A percentile compares a stretch with the other conserved stretches of the same genome.
Evolutionary conservation across 2,888 invertebrate genomes (phyloP).

Genomic region (Dasysyrphus albostriatus): DNA sequence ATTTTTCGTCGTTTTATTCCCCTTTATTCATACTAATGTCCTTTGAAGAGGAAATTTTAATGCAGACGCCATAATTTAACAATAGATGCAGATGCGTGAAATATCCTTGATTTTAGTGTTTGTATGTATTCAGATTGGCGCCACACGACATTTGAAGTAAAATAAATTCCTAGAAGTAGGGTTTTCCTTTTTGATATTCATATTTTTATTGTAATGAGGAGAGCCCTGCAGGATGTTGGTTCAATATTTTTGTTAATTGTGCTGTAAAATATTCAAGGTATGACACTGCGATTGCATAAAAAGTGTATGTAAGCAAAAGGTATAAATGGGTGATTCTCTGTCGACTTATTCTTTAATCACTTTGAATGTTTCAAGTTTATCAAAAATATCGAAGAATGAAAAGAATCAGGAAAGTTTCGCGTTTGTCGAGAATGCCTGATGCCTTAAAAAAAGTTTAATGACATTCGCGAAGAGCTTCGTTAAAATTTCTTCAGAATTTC

Average conservation of each 20-base stretch:
- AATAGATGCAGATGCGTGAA: conserved; percentile 9
- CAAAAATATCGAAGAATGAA: too few species aligned
- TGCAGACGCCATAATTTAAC: conserved; percentile 47
- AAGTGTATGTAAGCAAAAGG: too few species aligned
- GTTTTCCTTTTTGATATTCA: neutral
- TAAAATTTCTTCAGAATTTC: too few species aligned
- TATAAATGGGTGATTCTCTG: too few species aligned
- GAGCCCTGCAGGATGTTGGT: neutral
- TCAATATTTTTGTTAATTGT: neutral
- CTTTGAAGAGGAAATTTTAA: conserved; percentile 40
- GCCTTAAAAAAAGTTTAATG: too few species aligned
- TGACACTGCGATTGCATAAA: too few species aligned
- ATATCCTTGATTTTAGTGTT: conserved; percentile 39
- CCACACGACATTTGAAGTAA: conserved; percentile 44
- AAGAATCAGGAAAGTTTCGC: too few species aligned
- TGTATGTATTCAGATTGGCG: conserved; percentile 48
- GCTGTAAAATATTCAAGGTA: neutral
- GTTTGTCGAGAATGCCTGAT: too few species aligned
- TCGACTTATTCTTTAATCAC: too few species aligned
- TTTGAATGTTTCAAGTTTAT: too few species aligned
- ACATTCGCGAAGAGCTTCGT: too few species aligned
- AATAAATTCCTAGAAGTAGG: conserved; percentile 33
- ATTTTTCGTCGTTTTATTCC: neutral
- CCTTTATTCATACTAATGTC: neutral
- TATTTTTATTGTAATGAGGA: neutral